These are phyloP conservation scores for Cygnus buccinator DNA, from an alignment of 2,113 vertebrate species.

Conservation along the genomic window DNA sequence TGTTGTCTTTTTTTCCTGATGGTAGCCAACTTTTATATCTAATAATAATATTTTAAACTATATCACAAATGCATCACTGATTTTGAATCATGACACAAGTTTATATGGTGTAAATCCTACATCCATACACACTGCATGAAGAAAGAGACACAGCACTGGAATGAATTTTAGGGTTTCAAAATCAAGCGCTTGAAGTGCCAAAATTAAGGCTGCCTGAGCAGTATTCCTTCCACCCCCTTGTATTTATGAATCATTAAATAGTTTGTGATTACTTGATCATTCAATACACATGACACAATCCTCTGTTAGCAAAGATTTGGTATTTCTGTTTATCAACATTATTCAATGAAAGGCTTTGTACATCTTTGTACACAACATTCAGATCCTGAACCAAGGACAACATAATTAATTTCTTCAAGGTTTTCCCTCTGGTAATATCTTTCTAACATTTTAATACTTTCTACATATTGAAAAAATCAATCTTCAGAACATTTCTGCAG, in stretches of 20 bases:
- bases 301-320: background rate
- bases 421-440: background rate
- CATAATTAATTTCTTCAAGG: background rate
- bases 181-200: background rate
- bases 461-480: background rate
- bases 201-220: background rate
- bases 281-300: background rate
- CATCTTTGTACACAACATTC: background rate
- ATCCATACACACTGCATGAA: background rate
- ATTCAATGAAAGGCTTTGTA: background rate
- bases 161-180: background rate
- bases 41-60: background rate
- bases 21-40: background rate
- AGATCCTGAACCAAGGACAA: background rate
- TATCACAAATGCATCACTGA: background rate
- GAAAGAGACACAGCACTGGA: background rate
- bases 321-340: slow-evolving; percentile 13
- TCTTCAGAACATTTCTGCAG: background rate
- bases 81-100: background rate
- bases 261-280: background rate
- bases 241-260: slow-evolving; percentile 7
- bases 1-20: background rate
- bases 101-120: background rate
- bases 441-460: background rate
- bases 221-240: background rate